Evolutionary conservation across 2,797 vertebrate genomes (phyloP), one percentile per base, ranked within the genome.

Genomic region (Lithobates pipiens): DNA sequence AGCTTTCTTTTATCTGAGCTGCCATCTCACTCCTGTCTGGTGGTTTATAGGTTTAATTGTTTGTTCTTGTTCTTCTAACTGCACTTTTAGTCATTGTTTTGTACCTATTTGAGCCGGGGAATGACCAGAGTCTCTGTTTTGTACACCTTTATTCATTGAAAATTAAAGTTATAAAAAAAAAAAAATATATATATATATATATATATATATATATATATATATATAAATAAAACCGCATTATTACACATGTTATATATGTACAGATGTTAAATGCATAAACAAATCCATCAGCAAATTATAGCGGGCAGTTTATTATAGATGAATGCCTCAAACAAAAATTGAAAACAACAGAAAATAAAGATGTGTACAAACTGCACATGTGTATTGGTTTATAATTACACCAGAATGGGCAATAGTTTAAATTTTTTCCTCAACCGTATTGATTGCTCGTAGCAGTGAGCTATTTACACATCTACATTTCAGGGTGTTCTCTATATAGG

Each of bases 231-330:
- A 18, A 18, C 16, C 15, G 4, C 3, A 54, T 16, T 18, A 54
- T 54, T 54, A 54, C 50, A 54, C 2, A 54, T 54, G 50, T 2
- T 10, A 25, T 25, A 65, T 65, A 65, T 65, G n/a, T 23, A 65
- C n/a, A 65, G 13, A 23, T 34, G n/a, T 63, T 10, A 72, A 57
- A 72, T 71, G 61, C 70, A 70, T 70, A 23, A n/a, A 36, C 46
- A 80, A 71, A 57, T 72, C 46, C 29, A 61, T 61, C 7, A 23
- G 10, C 0, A 3, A 57, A 72, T 36, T 57, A 57, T 29, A 29
- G 29, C 54, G 21, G 25, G n/a, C 29, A 71, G 78, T 80, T 80
- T 80, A 80, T 71, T 80, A 36, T n/a, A 72, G 8, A 50, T 21
- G 4, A 70, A 70, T 36, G 29, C 27, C 42, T 36, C 70, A 44